These are phyloP conservation scores for Rhingia rostrata DNA, from an alignment of 2,888 invertebrate species.

Conservation along the genomic window DNA sequence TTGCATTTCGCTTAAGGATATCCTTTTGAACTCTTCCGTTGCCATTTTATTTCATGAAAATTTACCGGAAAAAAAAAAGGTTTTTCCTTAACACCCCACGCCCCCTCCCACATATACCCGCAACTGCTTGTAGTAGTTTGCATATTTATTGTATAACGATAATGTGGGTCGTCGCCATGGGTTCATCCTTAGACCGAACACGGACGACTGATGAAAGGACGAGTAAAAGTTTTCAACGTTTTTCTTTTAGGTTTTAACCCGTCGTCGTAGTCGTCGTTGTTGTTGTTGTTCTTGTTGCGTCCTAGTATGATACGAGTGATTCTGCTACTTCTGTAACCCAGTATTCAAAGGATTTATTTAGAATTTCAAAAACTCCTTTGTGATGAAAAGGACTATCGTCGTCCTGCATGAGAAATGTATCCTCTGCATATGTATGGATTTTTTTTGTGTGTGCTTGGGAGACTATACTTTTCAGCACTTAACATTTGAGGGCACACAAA, in stretches of 20 bases:
- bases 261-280: constrained; percentile 4
- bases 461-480: constrained; percentile 69
- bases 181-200: constrained; percentile 61
- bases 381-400: constrained; percentile 73
- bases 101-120: not conserved
- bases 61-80: constrained; percentile 38
- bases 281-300: constrained; percentile 17
- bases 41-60: constrained; percentile 62
- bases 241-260: constrained; percentile 64
- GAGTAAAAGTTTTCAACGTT: constrained; percentile 71
- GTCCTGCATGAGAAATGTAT: constrained; percentile 64
- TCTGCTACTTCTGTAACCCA: constrained; percentile 60
- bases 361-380: constrained; percentile 74
- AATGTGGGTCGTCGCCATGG: constrained; percentile 71
- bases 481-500: constrained; percentile 53
- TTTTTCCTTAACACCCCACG: not conserved
- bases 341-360: constrained; percentile 73
- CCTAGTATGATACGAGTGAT: constrained; percentile 7
- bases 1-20: constrained; percentile 73
- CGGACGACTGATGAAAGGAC: constrained; percentile 64
- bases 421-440: constrained; percentile 32
- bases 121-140: constrained; percentile 61
- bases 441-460: constrained; percentile 4
- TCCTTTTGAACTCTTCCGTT: constrained; percentile 71
- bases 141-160: constrained; percentile 73